Conservation (phyloP, 2,888 invertebrate species). For the Noctua comes region DNA sequence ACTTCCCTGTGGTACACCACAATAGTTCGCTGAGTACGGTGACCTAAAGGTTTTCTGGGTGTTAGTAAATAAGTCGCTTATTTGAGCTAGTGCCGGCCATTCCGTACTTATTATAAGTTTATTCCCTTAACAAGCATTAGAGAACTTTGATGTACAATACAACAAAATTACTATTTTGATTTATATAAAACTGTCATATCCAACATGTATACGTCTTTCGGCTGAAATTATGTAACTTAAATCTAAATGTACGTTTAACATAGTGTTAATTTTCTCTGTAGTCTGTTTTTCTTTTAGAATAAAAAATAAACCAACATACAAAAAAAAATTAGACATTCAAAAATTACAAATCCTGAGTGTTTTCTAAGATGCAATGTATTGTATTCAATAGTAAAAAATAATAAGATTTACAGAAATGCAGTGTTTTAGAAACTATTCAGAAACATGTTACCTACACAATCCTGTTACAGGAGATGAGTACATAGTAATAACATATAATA, state of each 20-base stretch:
- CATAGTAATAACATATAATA: constrained; percentile 61
- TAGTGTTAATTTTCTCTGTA: neutral
- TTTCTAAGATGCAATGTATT: neutral
- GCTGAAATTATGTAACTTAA: neutral
- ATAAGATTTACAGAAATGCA: neutral
- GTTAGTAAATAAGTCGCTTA: neutral
- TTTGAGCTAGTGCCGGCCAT: neutral
- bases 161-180: constrained; percentile 1
- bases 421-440: neutral
- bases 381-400: neutral
- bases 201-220: neutral
- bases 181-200: neutral
- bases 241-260: neutral
- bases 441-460: neutral
- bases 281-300: too few species aligned
- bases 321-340: neutral
- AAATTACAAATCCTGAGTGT: neutral
- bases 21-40: too few species aligned
- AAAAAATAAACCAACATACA: neutral
- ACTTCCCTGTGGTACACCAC: too few species aligned
- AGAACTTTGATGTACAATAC: neutral
- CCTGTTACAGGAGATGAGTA: constrained; percentile 73
- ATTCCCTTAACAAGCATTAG: neutral
- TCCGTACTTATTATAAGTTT: constrained; percentile 11
- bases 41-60: too few species aligned